Evolutionary conservation across 2,888 invertebrate genomes (phyloP).

Genomic region (Lithophane socia): DNA sequence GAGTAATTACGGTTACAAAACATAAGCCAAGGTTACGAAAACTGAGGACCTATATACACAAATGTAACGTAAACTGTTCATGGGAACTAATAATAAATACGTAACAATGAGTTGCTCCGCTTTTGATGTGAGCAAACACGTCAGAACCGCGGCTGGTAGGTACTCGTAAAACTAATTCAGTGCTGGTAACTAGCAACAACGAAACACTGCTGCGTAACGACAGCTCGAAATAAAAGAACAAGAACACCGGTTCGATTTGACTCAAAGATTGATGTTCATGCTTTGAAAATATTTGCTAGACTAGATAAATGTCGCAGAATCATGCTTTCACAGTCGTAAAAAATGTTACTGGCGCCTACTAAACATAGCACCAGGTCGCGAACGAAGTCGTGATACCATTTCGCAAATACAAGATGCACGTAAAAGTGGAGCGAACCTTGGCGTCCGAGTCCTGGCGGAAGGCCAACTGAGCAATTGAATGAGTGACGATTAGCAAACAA

Average conservation of each 20-base stretch:
- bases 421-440: conserved; percentile 81
- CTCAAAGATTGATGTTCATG: conserved; percentile 46
- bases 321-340: conserved; percentile 63
- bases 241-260: conserved; percentile 26
- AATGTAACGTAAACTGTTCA: conserved; percentile 81
- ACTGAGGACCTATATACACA: conserved; percentile 78
- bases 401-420: conserved; percentile 74
- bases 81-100: conserved; percentile 87
- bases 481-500: conserved; percentile 86
- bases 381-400: conserved; percentile 75
- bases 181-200: conserved; percentile 61
- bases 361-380: conserved; percentile 63
- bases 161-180: conserved; percentile 89
- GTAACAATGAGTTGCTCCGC: conserved; percentile 85
- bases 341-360: conserved; percentile 56
- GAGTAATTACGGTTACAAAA: conserved; percentile 75
- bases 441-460: conserved; percentile 85
- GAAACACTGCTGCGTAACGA: conserved; percentile 45
- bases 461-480: conserved; percentile 88
- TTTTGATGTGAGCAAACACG: conserved; percentile 84
- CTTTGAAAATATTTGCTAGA: conserved; percentile 62
- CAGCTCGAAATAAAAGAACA: conserved; percentile 55
- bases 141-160: conserved; percentile 81
- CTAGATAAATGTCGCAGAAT: conserved; percentile 59
- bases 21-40: conserved; percentile 82